Base-by-base conservation (phyloP, 2,797 vertebrate species). In the Neolamprologus multifasciatus region DNA sequence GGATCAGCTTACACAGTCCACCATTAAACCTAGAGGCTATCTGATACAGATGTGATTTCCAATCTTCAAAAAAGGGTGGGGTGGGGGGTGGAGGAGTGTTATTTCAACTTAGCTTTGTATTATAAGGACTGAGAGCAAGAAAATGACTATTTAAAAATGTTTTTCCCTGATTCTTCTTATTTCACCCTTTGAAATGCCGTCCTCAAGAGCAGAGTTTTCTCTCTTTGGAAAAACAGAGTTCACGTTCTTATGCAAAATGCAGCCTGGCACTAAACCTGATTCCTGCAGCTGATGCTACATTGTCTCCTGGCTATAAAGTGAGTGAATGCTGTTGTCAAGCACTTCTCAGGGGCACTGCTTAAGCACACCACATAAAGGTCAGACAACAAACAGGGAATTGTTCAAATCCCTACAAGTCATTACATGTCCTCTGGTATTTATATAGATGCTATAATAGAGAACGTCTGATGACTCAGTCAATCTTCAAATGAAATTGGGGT, bases 1-100 rank as follows among this genome's bases (percentile, higher is more conserved):
- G 86, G 81, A 95, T 94, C 89, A 78, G 77, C 86, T 94, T 94
- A 93, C 86, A 91, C 26, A 3, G 79, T 71, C 78, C 82, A 79
- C 81, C 85, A 89, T 91, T 91, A 94, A 93, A 94, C 83, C 83
- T 78, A 80, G 48, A 64, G 81, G 78, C 84, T 92, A 88, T 93
- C 93, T 91, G 77, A 92, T 88, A 93, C 87, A 93, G 89, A 95
- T 91, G 91, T 92, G 86, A 92, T 84, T 91, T 88, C 85, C 76
- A 84, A 80, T 94, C 83, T 91, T 84, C 5, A 77, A 81, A 90
- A 54, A 26, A 8, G 2, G 4, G n/a, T 2, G 52, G 21, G 9
- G 7, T 77, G 38, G 4, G n/a, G 21, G 12, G 13, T 16, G 36
- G 38, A 23, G 62, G 62, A 62, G 57, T 62, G 31, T 23, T 71